Base-by-base conservation (phyloP, 2,888 invertebrate genomes). In the Dryobota labecula region DNA sequence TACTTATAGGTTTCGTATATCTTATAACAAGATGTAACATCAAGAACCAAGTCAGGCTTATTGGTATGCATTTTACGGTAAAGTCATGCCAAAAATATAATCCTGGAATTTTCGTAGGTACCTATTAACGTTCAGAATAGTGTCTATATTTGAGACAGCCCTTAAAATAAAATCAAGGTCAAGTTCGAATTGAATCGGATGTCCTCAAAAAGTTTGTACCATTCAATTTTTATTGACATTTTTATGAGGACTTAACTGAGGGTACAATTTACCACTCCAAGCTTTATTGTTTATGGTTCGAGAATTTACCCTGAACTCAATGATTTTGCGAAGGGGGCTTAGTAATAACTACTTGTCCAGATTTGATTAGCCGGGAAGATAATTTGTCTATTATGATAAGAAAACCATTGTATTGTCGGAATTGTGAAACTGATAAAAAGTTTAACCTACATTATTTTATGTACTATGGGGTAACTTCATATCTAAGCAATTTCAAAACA, bases 161-260 rank as follows among this genome's bases (percentile, higher is more conserved):
- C 76, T 78, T 58, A 67, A 58, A 67, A 41, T 64, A 36, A 64
- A 56, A 78, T 64, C 86, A 78, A 88, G 87, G 88, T 77, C 88
- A 87, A 86, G 83, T 83, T 80, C 80, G 57, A 73, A 73, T 63
- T 76, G 53, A 75, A 76, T 68, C 66, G 36, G 65, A 56, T 70
- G 81, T 74, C 75, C 72, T 83, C 63, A 85, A 76, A 78, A 83
- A 79, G 49, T 80, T 76, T 51, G 56, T 66, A 18, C 49, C 71
- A 64, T 79, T 72, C 68, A 73, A 64, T 72, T 70, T 77, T 75
- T 86, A 86, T 84, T 68, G 76, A 56, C 71, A 68, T 70, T 62
- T 83, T 77, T 84, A 84, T 64, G 80, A 65, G 18, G 36, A 69
- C 18, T 56, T 69, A 9, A 13, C 30, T 64, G 33, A 64, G 49